Conservation (phyloP, 2,797 vertebrate genomes). For the Tapera naevia region DNA sequence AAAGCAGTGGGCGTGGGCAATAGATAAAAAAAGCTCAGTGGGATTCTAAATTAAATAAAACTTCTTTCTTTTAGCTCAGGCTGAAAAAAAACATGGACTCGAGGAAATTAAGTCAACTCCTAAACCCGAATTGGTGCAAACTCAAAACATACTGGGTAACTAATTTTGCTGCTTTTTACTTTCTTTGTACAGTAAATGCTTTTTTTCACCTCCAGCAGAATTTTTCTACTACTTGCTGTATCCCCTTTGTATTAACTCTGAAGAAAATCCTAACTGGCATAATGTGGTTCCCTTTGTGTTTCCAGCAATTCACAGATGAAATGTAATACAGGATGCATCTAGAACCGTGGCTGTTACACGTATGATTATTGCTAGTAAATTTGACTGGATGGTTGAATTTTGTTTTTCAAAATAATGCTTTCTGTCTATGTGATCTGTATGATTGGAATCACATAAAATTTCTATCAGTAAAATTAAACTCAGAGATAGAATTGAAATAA, state of each 20-base stretch:
- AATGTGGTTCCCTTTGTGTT: background rate
- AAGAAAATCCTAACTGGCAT: background rate
- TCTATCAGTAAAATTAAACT: background rate
- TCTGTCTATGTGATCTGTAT: background rate
- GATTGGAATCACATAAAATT: background rate
- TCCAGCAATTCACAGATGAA: background rate
- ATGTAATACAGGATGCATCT: background rate
- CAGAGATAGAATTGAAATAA: background rate
- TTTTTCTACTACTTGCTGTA: background rate
- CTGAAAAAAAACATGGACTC: slow-evolving; percentile 14
- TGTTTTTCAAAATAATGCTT: background rate
- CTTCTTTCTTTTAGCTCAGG: slow-evolving; percentile 47
- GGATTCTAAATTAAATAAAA: slow-evolving; percentile 4
- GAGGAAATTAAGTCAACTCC: slow-evolving; percentile 16
- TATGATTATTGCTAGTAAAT: background rate
- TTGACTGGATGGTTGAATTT: background rate
- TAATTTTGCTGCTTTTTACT: slow-evolving; percentile 17
- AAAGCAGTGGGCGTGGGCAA: background rate
- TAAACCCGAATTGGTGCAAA: slow-evolving; percentile 49
- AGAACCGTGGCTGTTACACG: background rate
- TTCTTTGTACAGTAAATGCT: background rate
- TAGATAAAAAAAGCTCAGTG: background rate
- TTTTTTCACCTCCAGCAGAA: background rate
- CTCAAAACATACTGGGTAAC: slow-evolving; percentile 35
- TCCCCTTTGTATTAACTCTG: background rate